phyloP scores from a whole-genome alignment of 2,797 vertebrate genomes.

The Megalops cyprinoides region DNA sequence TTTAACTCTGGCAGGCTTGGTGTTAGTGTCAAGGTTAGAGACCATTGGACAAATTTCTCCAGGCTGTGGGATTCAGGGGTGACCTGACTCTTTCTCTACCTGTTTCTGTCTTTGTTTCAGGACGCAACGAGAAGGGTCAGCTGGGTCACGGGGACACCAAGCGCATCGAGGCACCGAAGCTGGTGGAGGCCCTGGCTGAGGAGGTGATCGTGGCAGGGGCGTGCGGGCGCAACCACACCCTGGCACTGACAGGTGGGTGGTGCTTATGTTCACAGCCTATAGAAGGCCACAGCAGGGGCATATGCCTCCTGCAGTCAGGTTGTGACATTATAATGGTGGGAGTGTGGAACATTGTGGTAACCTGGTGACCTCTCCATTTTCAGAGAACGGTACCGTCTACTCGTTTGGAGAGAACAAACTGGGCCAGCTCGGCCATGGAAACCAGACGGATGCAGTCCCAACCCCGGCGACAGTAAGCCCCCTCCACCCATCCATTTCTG shows the following conservation, averaged over 20 bases:
- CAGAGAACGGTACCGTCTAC: slow-evolving; percentile 86
- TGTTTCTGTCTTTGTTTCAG: slow-evolving; percentile 58
- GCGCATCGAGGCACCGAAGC: slow-evolving; percentile 86
- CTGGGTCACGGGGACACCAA: slow-evolving; percentile 94
- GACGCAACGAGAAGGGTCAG: slow-evolving; percentile 94
- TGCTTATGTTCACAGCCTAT: background rate
- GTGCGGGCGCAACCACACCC: slow-evolving; percentile 92
- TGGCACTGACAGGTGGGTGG: slow-evolving; percentile 84
- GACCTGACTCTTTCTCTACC: background rate
- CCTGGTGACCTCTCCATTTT: background rate
- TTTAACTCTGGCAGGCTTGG: too few species aligned
- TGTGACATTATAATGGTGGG: background rate
- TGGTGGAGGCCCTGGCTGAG: slow-evolving; percentile 82
- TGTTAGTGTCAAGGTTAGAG: background rate
- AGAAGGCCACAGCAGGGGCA: background rate
- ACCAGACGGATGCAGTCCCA: slow-evolving; percentile 91
- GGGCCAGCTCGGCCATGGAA: slow-evolving; percentile 92
- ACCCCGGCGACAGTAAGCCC: slow-evolving; percentile 83
- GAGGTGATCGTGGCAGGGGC: slow-evolving; percentile 85
- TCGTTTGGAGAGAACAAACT: slow-evolving; percentile 97
- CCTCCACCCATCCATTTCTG: background rate
- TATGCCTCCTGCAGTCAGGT: too few species aligned
- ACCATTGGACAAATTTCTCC: background rate
- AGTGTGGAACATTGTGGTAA: background rate
- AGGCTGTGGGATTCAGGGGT: background rate